Evolutionary conservation across 1,140 invertebrate genomes (phyloP), one percentile per base, ranked within the genome.

Genomic region (Meteorus sp.): DNA sequence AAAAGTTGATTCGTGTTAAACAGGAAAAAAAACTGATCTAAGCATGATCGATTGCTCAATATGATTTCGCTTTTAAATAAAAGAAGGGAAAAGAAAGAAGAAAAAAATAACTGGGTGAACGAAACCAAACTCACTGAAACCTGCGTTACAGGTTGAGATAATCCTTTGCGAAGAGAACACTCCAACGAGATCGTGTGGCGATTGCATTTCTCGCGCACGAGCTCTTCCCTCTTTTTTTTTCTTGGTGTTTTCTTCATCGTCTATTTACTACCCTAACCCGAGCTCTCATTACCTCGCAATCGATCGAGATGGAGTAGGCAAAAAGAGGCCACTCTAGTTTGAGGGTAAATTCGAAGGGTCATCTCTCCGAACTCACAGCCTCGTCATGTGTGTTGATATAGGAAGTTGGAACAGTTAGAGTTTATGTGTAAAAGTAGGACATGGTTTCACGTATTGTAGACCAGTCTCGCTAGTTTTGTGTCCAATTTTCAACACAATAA

Each of bases 11-110:
- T 33, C 6, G 29, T 33, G 29, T 33, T 11, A 33, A 33, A 11
- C 29, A 7, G 29, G 15, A 15, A 39, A 13, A 11, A 39, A 39
- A 9, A 47, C 22, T 9, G 15, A 5, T 9, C 22, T n/a, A n/a
- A 47, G 13, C 44, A 4, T 47, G 44, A 47, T 47, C 44, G 20
- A 47, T 47, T 47, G 19, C 44, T 47, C 44, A 47, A 47, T 47
- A n/a, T 9, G 15, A 19, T 23, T n/a, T 39, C 8, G 8, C 15
- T 39, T 3, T 7, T 3, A 47, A 22, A 47, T 25, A 20, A 47
- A 47, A 6, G 19, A 47, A 9, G 8, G 20, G 15, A 47, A 47
- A n/a, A n/a, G n/a, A n/a, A n/a, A n/a, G n/a, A n/a, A 13, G 33
- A 35, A 13, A n/a, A 11, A 11, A 31, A 31, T 31, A 35, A 35